phyloP scores from a whole-genome alignment of 1,140 invertebrate genomes.

The Tenebrio molitor region DNA sequence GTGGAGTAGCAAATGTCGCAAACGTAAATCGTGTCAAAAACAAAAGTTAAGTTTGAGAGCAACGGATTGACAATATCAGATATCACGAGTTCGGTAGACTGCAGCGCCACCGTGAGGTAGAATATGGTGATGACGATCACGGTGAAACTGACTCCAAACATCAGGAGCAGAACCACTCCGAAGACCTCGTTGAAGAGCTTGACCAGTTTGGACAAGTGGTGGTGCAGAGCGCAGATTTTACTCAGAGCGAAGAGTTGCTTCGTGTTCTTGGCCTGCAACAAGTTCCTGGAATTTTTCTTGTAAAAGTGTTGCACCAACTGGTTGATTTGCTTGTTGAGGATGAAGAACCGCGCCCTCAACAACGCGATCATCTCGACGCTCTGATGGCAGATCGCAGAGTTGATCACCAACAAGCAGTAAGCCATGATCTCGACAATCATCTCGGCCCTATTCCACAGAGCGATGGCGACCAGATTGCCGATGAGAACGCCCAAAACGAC shows the following conservation, averaged over 20 bases:
- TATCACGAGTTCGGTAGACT: neutral
- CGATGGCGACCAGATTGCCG: neutral
- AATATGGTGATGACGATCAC: slow-evolving; percentile 29
- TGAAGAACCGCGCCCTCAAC: neutral
- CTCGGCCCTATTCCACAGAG: neutral
- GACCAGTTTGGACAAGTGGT: slow-evolving; percentile 48
- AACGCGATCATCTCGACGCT: neutral
- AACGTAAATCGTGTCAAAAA: neutral
- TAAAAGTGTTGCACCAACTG: slow-evolving; percentile 11
- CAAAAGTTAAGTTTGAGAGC: neutral
- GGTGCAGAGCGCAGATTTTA: slow-evolving; percentile 50
- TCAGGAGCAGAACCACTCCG: slow-evolving; percentile 47
- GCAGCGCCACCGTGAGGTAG: neutral
- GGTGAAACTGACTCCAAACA: slow-evolving; percentile 50
- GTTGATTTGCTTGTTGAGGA: neutral
- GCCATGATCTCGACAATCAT: neutral
- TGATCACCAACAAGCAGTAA: neutral
- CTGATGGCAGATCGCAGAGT: neutral
- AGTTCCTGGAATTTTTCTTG: neutral
- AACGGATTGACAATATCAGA: neutral
- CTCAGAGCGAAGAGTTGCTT: slow-evolving; percentile 1
- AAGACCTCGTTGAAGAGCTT: slow-evolving; percentile 52
- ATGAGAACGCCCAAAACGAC: neutral
- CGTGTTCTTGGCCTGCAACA: neutral
- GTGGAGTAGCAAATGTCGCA: slow-evolving; percentile 20